Base-by-base conservation (phyloP, 1,140 invertebrate species). In the Pogonomyrmex barbatus region DNA sequence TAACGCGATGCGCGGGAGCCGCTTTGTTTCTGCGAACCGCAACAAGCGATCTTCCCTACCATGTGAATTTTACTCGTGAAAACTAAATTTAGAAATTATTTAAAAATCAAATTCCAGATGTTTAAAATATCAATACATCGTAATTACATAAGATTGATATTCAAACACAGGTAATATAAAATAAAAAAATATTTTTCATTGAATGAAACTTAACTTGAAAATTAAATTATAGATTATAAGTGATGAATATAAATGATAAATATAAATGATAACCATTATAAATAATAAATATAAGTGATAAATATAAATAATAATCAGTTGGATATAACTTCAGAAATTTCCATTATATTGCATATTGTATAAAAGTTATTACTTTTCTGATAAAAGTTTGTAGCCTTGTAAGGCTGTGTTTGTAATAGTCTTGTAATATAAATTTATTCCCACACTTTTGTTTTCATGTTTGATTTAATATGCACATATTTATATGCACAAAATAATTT, bases 11-110 rank as follows among this genome's bases (percentile, higher is more conserved):
- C 58, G 79, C 63, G n/a, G 52, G 47, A 42, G 42, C 54, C 56
- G 33, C 77, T 77, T 85, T 88, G 84, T 88, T 0, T 3, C 12
- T 5, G 33, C 54, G 39, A 68, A 36, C 67, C 62, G 33, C 63
- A 60, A 45, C 36, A n/a, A 52, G 14, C 30, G 54, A 52, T 42
- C 52, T 47, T 63, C 4, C 12, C 30, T 5, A 63, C 36, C 24
- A 24, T 67, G 47, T 45, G 30, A 56, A 42, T 70, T 67, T 58
- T 45, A 14, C n/a, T 14, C 58, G 58, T 45, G 14, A 1, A 77
- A 9, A 33, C 56, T 62, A 42, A 71, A 56, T 75, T 75, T 63
- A 63, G 30, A 33, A 17, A 60, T 0, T 54, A 8, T 50, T 2
- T 14, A 50, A 50, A 68, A 30, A 68, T 68, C 24, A 47, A 30